Conservation (phyloP, 1,140 invertebrate species). For the Triops longicaudatus region DNA sequence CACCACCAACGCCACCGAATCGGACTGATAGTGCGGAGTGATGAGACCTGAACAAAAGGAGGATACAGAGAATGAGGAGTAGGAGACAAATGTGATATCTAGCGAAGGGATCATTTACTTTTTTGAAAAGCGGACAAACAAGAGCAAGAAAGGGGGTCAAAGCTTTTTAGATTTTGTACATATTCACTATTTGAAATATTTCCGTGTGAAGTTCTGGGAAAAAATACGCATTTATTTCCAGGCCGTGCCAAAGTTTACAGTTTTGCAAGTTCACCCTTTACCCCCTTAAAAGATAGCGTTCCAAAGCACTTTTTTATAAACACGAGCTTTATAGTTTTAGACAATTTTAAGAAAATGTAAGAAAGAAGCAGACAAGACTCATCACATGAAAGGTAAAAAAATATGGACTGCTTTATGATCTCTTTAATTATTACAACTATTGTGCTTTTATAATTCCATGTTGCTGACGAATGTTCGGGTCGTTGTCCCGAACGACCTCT, state of each 20-base stretch:
- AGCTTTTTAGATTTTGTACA: constrained; percentile 8
- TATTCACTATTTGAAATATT: neutral
- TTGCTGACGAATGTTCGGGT: neutral
- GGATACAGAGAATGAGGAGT: no score
- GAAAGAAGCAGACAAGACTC: neutral
- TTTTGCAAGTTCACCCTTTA: neutral
- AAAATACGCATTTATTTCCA: neutral
- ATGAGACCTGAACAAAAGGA: neutral
- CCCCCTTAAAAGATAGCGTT: neutral
- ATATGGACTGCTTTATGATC: neutral
- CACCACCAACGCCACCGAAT: neutral
- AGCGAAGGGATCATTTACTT: constrained; percentile 1
- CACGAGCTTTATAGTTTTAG: neutral
- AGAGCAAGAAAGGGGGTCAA: neutral
- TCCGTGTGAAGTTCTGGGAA: neutral
- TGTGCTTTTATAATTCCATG: constrained; percentile 4
- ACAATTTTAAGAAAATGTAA: neutral
- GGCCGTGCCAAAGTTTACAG: neutral
- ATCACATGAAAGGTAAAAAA: neutral
- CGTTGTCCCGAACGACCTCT: neutral
- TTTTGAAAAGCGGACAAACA: neutral
- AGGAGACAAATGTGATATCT: neutral
- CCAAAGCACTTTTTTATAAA: neutral
- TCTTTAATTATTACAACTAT: neutral
- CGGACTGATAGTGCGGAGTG: neutral